These are phyloP conservation scores for Drosophila ogumai DNA, from an alignment of 1,140 invertebrate genomes.

Conservation along the genomic window DNA sequence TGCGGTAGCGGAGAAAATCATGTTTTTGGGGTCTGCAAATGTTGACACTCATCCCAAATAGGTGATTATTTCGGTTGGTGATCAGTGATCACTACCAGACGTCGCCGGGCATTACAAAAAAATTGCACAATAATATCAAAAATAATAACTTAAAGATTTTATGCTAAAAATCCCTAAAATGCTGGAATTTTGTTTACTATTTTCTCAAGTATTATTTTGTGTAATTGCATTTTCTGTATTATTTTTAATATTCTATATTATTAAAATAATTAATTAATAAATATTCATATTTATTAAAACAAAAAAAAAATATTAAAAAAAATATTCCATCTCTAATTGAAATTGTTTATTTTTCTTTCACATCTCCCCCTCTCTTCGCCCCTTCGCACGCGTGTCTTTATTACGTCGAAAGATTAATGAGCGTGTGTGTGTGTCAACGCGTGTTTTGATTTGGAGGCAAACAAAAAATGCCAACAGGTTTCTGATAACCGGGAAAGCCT, in stretches of 20 bases:
- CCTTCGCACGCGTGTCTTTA: slow-evolving; percentile 10
- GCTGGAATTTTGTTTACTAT: too few relatives aligned
- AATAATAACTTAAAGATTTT: too few relatives aligned
- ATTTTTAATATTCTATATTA: too few relatives aligned
- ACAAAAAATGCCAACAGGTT: slow-evolving; percentile 29
- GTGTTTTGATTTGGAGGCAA: slow-evolving; percentile 24
- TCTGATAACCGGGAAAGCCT: slow-evolving; percentile 24
- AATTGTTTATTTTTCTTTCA: slow-evolving; percentile 15
- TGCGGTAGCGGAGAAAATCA: not conserved
- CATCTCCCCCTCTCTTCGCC: not conserved
- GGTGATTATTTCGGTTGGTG: slow-evolving; percentile 1
- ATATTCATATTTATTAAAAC: too few relatives aligned
- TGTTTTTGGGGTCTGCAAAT: not conserved
- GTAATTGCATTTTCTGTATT: too few relatives aligned
- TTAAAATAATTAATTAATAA: too few relatives aligned
- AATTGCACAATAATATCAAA: not conserved
- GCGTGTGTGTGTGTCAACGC: slow-evolving; percentile 11
- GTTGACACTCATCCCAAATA: not conserved
- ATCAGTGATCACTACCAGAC: not conserved
- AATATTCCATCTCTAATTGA: slow-evolving; percentile 9
- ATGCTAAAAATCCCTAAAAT: too few relatives aligned
- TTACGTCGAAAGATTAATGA: slow-evolving; percentile 18
- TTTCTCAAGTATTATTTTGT: too few relatives aligned
- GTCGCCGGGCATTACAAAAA: not conserved
- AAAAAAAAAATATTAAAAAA: too few relatives aligned